Percentiles rank a stretch among this genome's conserved stretches.
These are phyloP conservation scores for Tangara arthus DNA, from an alignment of 2,797 vertebrate species.

Conservation along the genomic window DNA sequence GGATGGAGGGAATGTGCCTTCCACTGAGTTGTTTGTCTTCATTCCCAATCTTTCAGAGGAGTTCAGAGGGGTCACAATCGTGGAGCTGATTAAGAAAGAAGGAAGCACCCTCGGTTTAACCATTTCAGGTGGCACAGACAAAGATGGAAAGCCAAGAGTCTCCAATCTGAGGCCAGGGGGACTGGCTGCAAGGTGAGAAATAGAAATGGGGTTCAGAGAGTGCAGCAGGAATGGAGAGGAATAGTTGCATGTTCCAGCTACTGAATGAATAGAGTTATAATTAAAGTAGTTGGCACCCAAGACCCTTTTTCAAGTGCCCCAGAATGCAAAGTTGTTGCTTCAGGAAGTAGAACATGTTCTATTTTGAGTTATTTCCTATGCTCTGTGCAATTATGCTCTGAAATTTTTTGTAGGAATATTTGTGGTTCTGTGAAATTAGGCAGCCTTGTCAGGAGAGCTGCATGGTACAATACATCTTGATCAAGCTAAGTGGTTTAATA, in stretches of 20 bases:
- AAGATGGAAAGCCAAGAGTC: constrained; percentile 94
- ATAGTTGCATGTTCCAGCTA: not conserved
- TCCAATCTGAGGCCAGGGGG: constrained; percentile 93
- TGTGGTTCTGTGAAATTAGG: constrained; percentile 46
- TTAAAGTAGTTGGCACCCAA: not conserved
- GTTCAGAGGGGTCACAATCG: constrained; percentile 90
- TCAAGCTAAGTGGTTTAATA: constrained; percentile 40
- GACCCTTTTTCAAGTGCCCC: not conserved
- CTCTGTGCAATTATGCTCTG: constrained; percentile 9
- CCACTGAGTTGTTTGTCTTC: not conserved
- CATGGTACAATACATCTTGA: constrained; percentile 41
- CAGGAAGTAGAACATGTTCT: not conserved
- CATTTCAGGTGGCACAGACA: constrained; percentile 95
- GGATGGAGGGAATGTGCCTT: not conserved
- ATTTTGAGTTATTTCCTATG: constrained; percentile 22
- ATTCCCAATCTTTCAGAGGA: constrained; percentile 83
- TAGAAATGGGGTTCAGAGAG: not conserved
- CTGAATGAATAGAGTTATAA: not conserved
- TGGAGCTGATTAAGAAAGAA: constrained; percentile 96
- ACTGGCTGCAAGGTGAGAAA: constrained; percentile 89
- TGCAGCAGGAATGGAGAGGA: not conserved
- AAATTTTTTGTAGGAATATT: constrained; percentile 17
- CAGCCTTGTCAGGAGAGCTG: constrained; percentile 45
- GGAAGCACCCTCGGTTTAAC: constrained; percentile 95
- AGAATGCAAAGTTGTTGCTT: constrained; percentile 22